Evolutionary conservation across 2,797 vertebrate species (phyloP).

Genomic region (Siniperca obscura): DNA sequence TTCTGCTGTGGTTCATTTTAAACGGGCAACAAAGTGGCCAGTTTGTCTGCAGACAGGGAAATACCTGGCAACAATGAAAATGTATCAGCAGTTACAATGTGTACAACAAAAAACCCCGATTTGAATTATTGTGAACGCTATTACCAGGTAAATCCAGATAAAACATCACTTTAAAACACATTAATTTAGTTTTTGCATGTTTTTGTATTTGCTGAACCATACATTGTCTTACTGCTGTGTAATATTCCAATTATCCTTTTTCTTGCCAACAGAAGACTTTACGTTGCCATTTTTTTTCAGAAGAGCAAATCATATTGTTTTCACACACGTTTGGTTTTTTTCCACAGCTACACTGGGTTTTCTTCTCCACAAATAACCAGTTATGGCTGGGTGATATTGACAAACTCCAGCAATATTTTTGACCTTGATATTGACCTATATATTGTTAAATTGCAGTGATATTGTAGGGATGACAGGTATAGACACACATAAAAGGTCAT

Average conservation of each 20-base stretch:
- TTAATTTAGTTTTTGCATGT: background rate
- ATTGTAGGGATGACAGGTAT: background rate
- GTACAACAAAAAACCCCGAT: too few relatives aligned
- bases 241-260: background rate
- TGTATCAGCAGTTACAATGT: background rate
- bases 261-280: background rate
- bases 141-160: background rate
- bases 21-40: background rate
- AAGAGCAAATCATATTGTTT: background rate
- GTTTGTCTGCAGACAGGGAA: background rate
- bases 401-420: background rate
- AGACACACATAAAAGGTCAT: too few relatives aligned
- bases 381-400: background rate
- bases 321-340: background rate
- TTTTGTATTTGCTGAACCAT: background rate
- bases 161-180: background rate
- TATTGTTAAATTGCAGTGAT: background rate
- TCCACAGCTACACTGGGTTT: background rate
- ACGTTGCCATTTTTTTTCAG: background rate
- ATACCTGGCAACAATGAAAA: background rate
- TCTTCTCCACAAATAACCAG: background rate
- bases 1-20: background rate
- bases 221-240: background rate
- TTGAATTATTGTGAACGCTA: background rate
- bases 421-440: background rate